Evolutionary conservation across 2,113 vertebrate genomes (phyloP).

Genomic region (Zosterops hypoxanthus): DNA sequence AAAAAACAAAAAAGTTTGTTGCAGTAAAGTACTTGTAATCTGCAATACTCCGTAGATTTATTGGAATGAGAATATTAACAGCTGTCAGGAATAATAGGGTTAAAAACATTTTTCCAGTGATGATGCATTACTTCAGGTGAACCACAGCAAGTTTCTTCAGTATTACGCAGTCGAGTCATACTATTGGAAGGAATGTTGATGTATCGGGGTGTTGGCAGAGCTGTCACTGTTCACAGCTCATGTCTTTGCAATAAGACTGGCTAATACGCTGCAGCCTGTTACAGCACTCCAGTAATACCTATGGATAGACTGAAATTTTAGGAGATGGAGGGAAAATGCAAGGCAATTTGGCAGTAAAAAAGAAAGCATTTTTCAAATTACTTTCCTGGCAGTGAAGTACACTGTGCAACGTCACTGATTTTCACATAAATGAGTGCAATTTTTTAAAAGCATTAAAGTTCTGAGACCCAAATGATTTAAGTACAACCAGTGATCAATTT

Average conservation of each 20-base stretch:
- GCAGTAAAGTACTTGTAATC: neutral
- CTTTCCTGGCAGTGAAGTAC: neutral
- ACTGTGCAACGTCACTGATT: constrained; percentile 6
- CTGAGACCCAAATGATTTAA: neutral
- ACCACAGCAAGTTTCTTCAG: neutral
- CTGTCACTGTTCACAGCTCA: rapidly evolving
- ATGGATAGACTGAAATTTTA: neutral
- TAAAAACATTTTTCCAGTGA: neutral
- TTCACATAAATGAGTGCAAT: neutral
- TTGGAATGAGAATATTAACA: constrained; percentile 35
- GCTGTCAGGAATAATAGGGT: constrained; percentile 43
- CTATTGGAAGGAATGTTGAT: neutral
- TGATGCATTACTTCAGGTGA: neutral
- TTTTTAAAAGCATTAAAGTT: neutral
- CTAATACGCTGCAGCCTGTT: neutral
- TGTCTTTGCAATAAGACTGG: neutral
- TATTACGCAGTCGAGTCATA: neutral
- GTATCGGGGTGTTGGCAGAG: neutral
- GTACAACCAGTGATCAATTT: neutral
- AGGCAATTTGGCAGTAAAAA: neutral
- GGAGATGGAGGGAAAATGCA: neutral
- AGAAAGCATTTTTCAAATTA: neutral
- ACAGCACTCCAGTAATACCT: neutral
- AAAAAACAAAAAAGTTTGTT: neutral
- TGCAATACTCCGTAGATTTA: neutral